Conservation (phyloP, 64 coral and sea anemone species). For the Dendrophyllia cribrosa region DNA sequence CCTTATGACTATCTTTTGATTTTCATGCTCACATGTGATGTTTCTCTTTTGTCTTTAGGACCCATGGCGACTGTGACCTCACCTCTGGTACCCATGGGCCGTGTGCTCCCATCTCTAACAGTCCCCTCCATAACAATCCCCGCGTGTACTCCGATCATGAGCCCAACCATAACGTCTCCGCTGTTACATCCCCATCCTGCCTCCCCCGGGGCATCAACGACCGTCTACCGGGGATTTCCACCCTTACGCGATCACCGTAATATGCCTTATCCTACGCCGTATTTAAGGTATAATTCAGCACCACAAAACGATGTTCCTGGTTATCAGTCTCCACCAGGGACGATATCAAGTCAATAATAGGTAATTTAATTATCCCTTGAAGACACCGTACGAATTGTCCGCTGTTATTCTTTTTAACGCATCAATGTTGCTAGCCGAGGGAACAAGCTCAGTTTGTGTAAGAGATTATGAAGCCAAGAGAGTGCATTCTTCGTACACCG, state of each 20-base stretch:
- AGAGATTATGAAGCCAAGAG: no score
- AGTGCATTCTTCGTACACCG: no score
- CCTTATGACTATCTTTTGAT: no score
- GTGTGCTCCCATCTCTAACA: conserved; percentile 19
- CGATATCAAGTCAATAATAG: conserved; percentile 42
- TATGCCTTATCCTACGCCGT: conserved; percentile 31
- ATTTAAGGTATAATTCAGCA: conserved; percentile 28
- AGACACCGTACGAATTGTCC: not conserved
- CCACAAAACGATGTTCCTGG: conserved; percentile 35
- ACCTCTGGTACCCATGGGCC: conserved; percentile 37
- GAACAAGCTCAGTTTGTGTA: not conserved
- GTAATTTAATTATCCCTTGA: not conserved
- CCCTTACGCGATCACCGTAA: conserved; percentile 38
- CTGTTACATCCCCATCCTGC: conserved; percentile 35
- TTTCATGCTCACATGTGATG: not conserved
- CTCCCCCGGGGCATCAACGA: conserved; percentile 25
- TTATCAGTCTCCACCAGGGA: conserved; percentile 25
- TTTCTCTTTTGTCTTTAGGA: not conserved
- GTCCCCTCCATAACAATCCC: conserved; percentile 36
- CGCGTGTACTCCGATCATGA: conserved; percentile 22
- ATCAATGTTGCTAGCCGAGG: not conserved
- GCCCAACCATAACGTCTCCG: conserved; percentile 42
- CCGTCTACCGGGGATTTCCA: conserved; percentile 31
- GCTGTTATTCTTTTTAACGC: not conserved
- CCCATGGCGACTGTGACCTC: not conserved